These are phyloP conservation scores for Leptothorax acervorum DNA, from an alignment of 2,888 invertebrate species.

Conservation along the genomic window DNA sequence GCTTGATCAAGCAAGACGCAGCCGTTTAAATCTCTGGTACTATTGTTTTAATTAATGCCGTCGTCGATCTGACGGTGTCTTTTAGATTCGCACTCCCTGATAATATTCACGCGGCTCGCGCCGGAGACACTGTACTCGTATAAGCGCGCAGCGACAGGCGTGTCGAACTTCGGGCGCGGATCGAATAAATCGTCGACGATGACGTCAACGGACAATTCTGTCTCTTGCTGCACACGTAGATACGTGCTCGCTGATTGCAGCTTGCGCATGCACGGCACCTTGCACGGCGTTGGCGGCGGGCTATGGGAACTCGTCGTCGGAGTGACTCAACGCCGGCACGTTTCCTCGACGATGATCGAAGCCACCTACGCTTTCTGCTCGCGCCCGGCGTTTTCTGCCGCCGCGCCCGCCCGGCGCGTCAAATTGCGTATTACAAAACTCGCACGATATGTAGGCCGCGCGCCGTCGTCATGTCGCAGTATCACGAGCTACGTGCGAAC, in stretches of 20 bases:
- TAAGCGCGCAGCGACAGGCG: constrained; percentile 42
- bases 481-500: constrained; percentile 15
- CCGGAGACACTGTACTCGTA: not conserved
- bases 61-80: not conserved
- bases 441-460: constrained; percentile 44
- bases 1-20: not conserved
- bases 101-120: not conserved
- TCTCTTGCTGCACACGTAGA: constrained; percentile 60
- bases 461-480: not conserved
- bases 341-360: constrained; percentile 65
- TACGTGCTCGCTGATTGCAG: constrained; percentile 63
- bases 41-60: not conserved
- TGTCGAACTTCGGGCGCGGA: constrained; percentile 67
- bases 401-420: constrained; percentile 1
- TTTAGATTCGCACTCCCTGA: not conserved
- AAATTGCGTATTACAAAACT: constrained; percentile 46
- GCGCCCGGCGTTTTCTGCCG: not conserved
- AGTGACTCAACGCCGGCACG: constrained; percentile 65
- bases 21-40: not conserved
- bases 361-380: constrained; percentile 57
- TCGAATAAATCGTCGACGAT: constrained; percentile 71
- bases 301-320: constrained; percentile 47
- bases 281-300: constrained; percentile 59
- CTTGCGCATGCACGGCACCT: constrained; percentile 69
- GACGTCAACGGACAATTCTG: constrained; percentile 72